Conservation (phyloP, 2,797 vertebrate genomes). For the Delichon dasypus region DNA sequence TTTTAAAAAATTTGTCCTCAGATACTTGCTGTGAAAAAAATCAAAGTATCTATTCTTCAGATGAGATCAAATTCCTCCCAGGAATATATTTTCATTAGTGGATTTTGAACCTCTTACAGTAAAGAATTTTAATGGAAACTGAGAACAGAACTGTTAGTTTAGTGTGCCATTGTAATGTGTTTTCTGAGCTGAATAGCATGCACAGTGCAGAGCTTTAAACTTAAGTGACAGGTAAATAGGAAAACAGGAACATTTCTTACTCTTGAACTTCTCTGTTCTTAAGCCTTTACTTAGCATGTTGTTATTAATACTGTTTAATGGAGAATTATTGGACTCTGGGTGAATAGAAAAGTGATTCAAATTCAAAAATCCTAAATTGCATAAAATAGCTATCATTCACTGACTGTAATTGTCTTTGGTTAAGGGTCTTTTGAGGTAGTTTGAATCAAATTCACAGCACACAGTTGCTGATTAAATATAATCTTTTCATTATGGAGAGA, state of each 20-base stretch:
- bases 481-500: background rate
- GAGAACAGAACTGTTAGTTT: background rate
- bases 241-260: background rate
- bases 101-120: background rate
- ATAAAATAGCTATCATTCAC: background rate
- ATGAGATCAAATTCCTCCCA: background rate
- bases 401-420: background rate
- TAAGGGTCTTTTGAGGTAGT: background rate
- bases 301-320: background rate
- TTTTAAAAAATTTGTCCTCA: background rate
- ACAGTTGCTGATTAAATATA: background rate
- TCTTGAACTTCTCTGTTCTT: background rate
- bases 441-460: slow-evolving; percentile 1
- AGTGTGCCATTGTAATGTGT: background rate
- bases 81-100: background rate
- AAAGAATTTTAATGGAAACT: background rate
- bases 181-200: background rate
- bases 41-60: background rate
- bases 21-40: background rate
- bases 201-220: background rate
- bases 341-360: slow-evolving; percentile 2
- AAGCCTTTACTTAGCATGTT: background rate
- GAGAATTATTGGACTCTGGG: background rate
- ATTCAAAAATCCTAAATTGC: slow-evolving; percentile 23
- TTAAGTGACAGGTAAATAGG: background rate